A percentile compares a stretch with the other conserved stretches of the same genome.
Conservation (phyloP, 2,888 invertebrate species). For the Dynastes hyllus region DNA sequence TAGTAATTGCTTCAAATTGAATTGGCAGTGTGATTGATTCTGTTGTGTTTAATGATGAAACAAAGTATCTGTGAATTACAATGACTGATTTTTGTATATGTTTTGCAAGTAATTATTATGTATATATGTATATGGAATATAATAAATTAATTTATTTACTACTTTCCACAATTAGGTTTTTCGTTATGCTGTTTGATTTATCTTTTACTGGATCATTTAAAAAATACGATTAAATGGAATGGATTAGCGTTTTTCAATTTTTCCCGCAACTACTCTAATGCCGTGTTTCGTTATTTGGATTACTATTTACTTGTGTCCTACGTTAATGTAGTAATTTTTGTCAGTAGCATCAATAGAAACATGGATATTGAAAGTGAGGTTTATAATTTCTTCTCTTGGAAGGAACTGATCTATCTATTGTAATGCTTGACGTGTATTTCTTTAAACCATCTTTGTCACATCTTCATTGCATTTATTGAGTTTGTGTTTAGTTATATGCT, state of each 20-base stretch:
- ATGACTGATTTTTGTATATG: constrained; percentile 41
- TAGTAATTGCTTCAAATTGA: constrained; percentile 20
- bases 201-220: neutral
- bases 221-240: neutral
- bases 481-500: constrained; percentile 17
- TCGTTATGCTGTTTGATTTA: neutral
- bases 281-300: neutral
- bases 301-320: neutral
- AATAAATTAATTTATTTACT: constrained; percentile 18
- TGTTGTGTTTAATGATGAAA: constrained; percentile 27
- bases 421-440: neutral
- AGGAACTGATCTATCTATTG: neutral
- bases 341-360: neutral
- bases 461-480: constrained; percentile 27
- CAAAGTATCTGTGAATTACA: constrained; percentile 25
- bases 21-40: constrained; percentile 33
- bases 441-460: constrained; percentile 11
- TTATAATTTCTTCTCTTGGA: neutral
- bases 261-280: too few relatives aligned
- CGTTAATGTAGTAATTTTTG: neutral
- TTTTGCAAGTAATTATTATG: constrained; percentile 32
- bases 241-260: neutral
- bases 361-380: neutral
- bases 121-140: constrained; percentile 45
- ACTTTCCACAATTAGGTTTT: neutral